Percentiles rank a stretch among this genome's conserved stretches.
phyloP scores from a whole-genome alignment of 92 coral and sea anemone species.

The Palythoa caribaeorum region DNA sequence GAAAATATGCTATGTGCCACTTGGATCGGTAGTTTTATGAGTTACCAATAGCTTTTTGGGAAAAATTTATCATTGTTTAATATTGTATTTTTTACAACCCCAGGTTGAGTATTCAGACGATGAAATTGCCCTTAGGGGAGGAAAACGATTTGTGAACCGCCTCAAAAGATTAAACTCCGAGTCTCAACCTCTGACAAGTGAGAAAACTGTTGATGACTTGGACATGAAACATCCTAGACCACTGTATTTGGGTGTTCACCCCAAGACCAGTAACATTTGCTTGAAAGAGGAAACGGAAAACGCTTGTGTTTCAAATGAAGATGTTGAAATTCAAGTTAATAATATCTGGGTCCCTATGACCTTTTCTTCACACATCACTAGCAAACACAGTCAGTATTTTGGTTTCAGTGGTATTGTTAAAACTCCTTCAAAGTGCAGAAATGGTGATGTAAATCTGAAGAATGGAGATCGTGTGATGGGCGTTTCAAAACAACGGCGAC shows the following conservation, averaged over 20 bases:
- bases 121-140: conserved; percentile 67
- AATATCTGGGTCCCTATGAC: conserved; percentile 51
- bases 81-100: neutral
- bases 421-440: neutral
- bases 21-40: too few relatives aligned
- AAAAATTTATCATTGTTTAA: neutral
- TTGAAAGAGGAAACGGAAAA: conserved; percentile 43
- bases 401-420: conserved; percentile 56
- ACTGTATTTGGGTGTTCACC: conserved; percentile 41
- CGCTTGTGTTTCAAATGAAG: neutral
- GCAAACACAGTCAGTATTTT: conserved; percentile 15
- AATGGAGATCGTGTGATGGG: conserved; percentile 58
- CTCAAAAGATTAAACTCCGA: conserved; percentile 40
- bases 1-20: too few relatives aligned
- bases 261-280: conserved; percentile 36
- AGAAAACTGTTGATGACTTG: neutral
- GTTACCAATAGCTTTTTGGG: neutral
- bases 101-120: conserved; percentile 51
- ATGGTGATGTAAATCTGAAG: neutral
- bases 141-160: conserved; percentile 73
- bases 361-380: neutral
- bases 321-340: conserved; percentile 42
- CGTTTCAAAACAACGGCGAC: conserved; percentile 26
- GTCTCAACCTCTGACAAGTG: neutral
- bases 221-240: conserved; percentile 3